phyloP scores from a whole-genome alignment of 2,113 vertebrate genomes.

The Seriola quinqueradiata region DNA sequence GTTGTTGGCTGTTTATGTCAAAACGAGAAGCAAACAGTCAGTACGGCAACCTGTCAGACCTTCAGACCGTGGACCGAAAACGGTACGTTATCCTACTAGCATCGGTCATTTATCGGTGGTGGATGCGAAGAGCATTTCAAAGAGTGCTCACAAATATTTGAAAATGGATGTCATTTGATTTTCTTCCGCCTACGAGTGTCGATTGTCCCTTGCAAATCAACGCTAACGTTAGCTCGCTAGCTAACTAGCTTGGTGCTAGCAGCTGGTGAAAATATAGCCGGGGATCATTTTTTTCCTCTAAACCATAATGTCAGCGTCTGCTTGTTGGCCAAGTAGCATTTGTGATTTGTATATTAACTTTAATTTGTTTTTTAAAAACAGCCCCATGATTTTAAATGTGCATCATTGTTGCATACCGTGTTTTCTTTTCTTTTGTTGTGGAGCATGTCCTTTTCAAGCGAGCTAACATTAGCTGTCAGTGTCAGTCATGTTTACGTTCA shows the following conservation, averaged over 20 bases:
- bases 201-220: constrained; percentile 13
- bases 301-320: not conserved
- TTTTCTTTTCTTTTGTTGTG: constrained; percentile 9
- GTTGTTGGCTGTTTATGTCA: constrained; percentile 77
- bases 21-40: constrained; percentile 28
- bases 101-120: not conserved
- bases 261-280: constrained; percentile 16
- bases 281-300: not conserved
- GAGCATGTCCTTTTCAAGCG: not conserved
- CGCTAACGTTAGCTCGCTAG: constrained; percentile 56
- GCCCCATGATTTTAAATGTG: not conserved
- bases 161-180: constrained; percentile 34
- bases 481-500: constrained; percentile 23
- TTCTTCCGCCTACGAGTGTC: not conserved
- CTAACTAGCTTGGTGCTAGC: constrained; percentile 37
- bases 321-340: no score
- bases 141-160: not conserved
- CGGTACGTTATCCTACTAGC: constrained; percentile 46
- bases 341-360: not conserved
- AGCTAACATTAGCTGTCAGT: constrained; percentile 38
- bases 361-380: not conserved
- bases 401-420: not conserved
- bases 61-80: constrained; percentile 46
- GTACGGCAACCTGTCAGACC: constrained; percentile 31
- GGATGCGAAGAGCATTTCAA: accelerated